Base-by-base conservation (phyloP, 2,888 invertebrate species). In the Calliphora vomitoria region DNA sequence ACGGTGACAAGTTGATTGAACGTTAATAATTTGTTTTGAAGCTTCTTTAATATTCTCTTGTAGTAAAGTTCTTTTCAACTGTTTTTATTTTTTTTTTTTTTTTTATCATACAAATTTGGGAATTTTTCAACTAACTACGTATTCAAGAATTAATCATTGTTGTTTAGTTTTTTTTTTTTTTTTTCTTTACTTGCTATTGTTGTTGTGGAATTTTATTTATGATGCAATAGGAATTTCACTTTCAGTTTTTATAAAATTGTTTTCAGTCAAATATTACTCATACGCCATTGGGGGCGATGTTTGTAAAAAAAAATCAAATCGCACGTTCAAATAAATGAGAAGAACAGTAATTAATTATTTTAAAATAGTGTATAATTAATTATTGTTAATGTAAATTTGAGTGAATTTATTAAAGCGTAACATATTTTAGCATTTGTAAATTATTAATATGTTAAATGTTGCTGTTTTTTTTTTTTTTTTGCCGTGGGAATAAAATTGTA, bases 191-290 rank as follows among this genome's bases (percentile, higher is more conserved):
- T 50, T 5, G n/a, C n/a, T 50, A n/a, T 50, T 50, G n/a, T 50
- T 53, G 20, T 62, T 75, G 20, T 60, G 47, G n/a, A 53, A 44
- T 75, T 75, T 66, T 55, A 11, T 68, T 15, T 25, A 62, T 83
- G 82, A 76, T 69, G 76, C 62, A 69, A 83, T 76, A 76, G 60
- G 44, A 83, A 62, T 76, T 83, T 76, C 76, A 76, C 76, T 83
- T 83, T 82, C 76, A 68, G n/a, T 82, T 74, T 55, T 58, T 18
- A n/a, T 4, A 15, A 41, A 55, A 35, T 10, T 31, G 13, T 18
- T 71, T 35, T n/a, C 15, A 38, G 8, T 20, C 47, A 75, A 75
- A 60, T 44, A 64, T 75, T 82, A 60, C 47, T 82, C 60, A 69
- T 55, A 41, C 20, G 50, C 58, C 20, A 11, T 31, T 50, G 53